phyloP scores from a whole-genome alignment of 2,797 vertebrate genomes.

The Lepilemur ruficaudatus region DNA sequence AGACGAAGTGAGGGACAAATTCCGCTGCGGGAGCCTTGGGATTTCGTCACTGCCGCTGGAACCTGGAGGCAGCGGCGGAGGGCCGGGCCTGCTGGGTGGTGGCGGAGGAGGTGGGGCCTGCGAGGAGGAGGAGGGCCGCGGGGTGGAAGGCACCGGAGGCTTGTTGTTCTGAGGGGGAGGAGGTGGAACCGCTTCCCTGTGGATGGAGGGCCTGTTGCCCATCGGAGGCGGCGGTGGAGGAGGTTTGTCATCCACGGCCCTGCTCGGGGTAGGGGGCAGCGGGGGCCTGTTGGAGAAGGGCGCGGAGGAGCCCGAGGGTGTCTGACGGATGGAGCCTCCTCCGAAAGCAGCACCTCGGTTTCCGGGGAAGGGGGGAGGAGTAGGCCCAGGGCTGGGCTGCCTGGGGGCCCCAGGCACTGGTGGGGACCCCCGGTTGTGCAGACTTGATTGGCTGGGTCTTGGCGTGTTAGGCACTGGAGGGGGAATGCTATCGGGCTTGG shows the following conservation, averaged over 20 bases:
- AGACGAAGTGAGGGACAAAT: conserved; percentile 88
- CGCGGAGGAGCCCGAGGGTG: conserved; percentile 74
- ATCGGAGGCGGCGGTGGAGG: conserved; percentile 84
- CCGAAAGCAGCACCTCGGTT: conserved; percentile 81
- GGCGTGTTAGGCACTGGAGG: conserved; percentile 93
- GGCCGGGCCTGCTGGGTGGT: conserved; percentile 90
- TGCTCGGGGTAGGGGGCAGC: conserved; percentile 87
- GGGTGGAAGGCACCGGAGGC: conserved; percentile 84
- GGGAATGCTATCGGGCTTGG: conserved; percentile 86
- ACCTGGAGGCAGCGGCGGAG: conserved; percentile 86
- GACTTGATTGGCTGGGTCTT: conserved; percentile 85
- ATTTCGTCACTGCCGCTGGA: conserved; percentile 86
- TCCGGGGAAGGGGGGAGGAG: conserved; percentile 80
- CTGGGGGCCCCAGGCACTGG: conserved; percentile 83
- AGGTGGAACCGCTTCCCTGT: conserved; percentile 79
- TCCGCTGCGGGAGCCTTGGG: conserved; percentile 93
- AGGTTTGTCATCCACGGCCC: conserved; percentile 85
- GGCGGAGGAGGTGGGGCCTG: conserved; percentile 88
- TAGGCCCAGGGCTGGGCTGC: conserved; percentile 79
- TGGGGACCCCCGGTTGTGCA: conserved; percentile 86
- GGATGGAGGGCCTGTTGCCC: conserved; percentile 86
- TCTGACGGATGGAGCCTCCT: conserved; percentile 82
- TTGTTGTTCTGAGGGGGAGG: conserved; percentile 75
- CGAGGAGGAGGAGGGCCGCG: conserved; percentile 78
- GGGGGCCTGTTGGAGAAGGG: conserved; percentile 88